A percentile compares a stretch with the other conserved stretches of the same genome.
These are phyloP conservation scores for Thaumatotibia leucotreta DNA, from an alignment of 1,140 invertebrate species.

Conservation along the genomic window DNA sequence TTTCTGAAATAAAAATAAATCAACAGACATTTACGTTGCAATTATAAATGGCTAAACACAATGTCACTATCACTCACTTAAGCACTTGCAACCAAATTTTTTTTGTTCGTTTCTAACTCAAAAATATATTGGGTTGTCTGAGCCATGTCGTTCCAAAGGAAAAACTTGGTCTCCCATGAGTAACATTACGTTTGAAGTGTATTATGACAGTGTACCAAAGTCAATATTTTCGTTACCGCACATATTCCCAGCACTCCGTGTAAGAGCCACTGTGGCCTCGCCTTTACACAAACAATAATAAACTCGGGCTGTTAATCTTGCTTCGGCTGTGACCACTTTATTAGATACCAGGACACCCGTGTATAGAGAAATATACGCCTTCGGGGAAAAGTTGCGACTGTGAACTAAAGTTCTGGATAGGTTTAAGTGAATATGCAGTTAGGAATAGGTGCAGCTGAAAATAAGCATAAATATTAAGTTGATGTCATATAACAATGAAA, in stretches of 20 bases:
- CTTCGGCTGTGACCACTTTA: conserved; percentile 73
- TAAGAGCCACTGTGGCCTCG: conserved; percentile 13
- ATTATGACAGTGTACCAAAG: neutral
- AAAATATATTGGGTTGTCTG: no score
- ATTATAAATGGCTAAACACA: no score
- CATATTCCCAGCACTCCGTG: neutral
- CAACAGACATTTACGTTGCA: no score
- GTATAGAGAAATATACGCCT: conserved; percentile 69
- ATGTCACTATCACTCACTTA: no score
- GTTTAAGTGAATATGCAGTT: no score
- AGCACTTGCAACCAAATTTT: no score
- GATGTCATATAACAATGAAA: no score
- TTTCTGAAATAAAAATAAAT: no score
- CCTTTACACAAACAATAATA: conserved; percentile 53
- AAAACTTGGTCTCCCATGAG: no score
- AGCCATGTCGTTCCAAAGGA: neutral
- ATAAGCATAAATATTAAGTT: no score
- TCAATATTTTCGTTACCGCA: neutral
- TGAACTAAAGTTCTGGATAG: conserved; percentile 29
- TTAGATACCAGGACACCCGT: conserved; percentile 57
- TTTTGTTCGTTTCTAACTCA: no score
- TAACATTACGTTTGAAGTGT: neutral
- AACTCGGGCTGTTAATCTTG: conserved; percentile 67
- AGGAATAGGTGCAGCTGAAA: no score
- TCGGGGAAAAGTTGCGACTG: conserved; percentile 53